Base-by-base conservation (phyloP, 1,140 invertebrate genomes). In the Halotydeus destructor region DNA sequence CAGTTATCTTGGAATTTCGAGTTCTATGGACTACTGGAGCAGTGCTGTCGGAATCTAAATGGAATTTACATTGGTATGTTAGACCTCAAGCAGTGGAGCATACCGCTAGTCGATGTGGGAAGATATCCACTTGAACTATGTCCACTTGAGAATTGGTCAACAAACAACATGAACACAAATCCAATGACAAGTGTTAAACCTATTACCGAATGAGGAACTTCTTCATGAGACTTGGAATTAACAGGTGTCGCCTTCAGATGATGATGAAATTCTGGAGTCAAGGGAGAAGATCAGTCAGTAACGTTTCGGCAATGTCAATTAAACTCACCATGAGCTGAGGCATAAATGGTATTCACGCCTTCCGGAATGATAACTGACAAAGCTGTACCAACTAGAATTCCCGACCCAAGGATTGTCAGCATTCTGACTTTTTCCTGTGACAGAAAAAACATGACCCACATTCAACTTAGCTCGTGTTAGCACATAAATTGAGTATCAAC, bases 361-460 rank as follows among this genome's bases (percentile, higher is more conserved):
- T 99, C 94, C 0, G 94, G 94, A 53, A 99, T 97, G 34, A 99
- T 98, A 1, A 99, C 89, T 44, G 85, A 79, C 36, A 98, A 60
- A 0, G 93, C 89, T 41, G 93, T 96, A 3, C 93, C 93, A 31
- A 99, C 85, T n/a, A 99, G 65, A 6, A 99, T 66, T 21, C 93
- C 93, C 35, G 93, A 89, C 35, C 93, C 93, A 34, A 98, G 71
- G 25, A 96, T 75, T 18, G 88, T 94, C 24, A 96, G 75, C 52
- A 86, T 68, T 56, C 91, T 78, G 19, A 97, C 63, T 62, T 89
- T 94, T 41, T 85, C 81, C 86, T 96, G 57, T 70, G 50, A 49
- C 47, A 46, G 53, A 50, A 54, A 49, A 43, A 5, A 6, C 12
- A 44, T 43, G 24, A 36, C 8, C 9, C 5, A 42, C 12, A 8